Percentiles rank a stretch among this genome's conserved stretches.
phyloP scores from a whole-genome alignment of 2,113 vertebrate species.

The Phainopepla nitens region DNA sequence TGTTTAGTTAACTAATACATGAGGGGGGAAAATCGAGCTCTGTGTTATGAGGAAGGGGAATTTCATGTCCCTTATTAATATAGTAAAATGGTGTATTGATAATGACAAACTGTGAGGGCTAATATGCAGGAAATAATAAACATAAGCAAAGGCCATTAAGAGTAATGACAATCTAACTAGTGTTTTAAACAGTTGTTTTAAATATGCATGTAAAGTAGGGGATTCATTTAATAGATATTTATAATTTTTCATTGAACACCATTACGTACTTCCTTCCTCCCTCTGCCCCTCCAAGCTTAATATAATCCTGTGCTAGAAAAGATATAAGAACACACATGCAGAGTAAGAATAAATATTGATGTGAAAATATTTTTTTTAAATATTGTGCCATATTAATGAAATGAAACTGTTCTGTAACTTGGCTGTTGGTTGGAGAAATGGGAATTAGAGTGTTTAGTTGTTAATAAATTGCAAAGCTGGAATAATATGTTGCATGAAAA shows the following conservation, averaged over 20 bases:
- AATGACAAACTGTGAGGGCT: not conserved
- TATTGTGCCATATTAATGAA: not conserved
- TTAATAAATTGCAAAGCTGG: not conserved
- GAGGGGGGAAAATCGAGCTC: not conserved
- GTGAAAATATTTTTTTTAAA: not conserved
- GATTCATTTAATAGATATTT: not conserved
- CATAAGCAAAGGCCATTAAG: not conserved
- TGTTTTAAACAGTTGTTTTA: not conserved
- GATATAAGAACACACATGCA: accelerated
- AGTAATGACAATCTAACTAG: not conserved
- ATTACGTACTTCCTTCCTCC: accelerated
- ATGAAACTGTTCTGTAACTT: not conserved
- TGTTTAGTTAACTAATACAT: not conserved
- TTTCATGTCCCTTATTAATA: not conserved
- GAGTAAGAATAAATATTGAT: not conserved
- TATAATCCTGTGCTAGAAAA: not conserved
- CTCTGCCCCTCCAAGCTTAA: not conserved
- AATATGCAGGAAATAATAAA: not conserved
- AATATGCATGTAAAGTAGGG: not conserved
- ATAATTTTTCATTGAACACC: not conserved
- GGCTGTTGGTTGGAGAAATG: not conserved
- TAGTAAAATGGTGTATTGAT: not conserved
- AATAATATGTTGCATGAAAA: not conserved
- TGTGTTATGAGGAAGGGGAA: not conserved
- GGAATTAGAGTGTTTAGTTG: not conserved